phyloP scores from a whole-genome alignment of 2,113 vertebrate species.

The Hiodon tergisus region DNA sequence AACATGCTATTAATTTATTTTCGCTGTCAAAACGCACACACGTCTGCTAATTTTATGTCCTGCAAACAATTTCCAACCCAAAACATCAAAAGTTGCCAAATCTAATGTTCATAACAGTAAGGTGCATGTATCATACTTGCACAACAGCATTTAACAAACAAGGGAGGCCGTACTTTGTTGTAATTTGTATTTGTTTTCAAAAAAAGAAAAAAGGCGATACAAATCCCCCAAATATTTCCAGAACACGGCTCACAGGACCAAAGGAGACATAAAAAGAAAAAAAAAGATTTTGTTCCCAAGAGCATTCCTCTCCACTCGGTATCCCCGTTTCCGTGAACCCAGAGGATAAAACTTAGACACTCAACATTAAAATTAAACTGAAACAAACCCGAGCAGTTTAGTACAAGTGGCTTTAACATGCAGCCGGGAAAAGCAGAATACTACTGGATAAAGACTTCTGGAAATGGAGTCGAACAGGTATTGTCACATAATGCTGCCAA shows the following conservation, averaged over 20 bases:
- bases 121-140: too few species aligned
- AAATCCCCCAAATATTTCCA: conserved; percentile 42
- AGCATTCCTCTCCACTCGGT: background rate
- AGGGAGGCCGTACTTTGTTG: too few species aligned
- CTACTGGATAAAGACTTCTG: background rate
- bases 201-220: conserved; percentile 51
- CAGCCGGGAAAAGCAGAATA: too few species aligned
- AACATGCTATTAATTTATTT: too few species aligned
- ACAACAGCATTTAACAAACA: too few species aligned
- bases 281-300: conserved; percentile 8
- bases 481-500: too few species aligned
- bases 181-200: conserved; percentile 58
- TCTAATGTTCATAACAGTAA: too few species aligned
- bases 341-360: background rate
- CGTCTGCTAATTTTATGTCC: too few species aligned
- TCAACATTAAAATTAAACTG: background rate
- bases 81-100: too few species aligned
- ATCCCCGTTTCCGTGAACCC: background rate
- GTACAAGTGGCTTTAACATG: background rate
- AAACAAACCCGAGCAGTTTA: background rate
- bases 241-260: conserved; percentile 48
- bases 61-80: too few species aligned
- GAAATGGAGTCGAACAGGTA: background rate
- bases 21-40: too few species aligned
- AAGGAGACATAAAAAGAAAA: conserved; percentile 22